Evolutionary conservation across 2,113 vertebrate genomes (phyloP).

Genomic region (Pedionomus torquatus): DNA sequence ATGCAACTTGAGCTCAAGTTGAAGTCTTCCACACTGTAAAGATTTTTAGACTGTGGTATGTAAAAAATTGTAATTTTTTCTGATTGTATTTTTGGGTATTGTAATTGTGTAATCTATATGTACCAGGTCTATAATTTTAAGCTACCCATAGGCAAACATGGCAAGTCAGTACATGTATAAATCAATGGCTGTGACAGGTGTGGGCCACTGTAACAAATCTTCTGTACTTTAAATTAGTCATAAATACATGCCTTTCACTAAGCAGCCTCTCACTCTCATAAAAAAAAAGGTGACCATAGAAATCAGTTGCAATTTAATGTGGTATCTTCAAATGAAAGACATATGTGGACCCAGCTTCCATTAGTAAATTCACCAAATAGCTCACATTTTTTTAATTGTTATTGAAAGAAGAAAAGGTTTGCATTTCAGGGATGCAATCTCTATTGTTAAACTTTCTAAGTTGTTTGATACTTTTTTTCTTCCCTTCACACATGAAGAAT

Average conservation of each 20-base stretch:
- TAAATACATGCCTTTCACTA: slow-evolving; percentile 24
- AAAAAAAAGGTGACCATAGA: background rate
- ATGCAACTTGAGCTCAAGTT: background rate
- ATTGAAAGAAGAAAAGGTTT: slow-evolving; percentile 9
- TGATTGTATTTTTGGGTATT: background rate
- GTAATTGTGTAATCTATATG: background rate
- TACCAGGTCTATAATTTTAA: slow-evolving; percentile 49
- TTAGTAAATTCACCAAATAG: slow-evolving; percentile 8
- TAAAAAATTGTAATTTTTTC: background rate
- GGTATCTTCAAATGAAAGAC: slow-evolving; percentile 57
- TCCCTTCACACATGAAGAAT: background rate
- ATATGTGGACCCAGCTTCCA: background rate
- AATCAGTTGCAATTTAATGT: slow-evolving; percentile 46
- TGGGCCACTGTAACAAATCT: slow-evolving; percentile 42
- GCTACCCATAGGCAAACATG: slow-evolving; percentile 38
- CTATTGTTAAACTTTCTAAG: background rate
- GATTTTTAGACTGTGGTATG: background rate
- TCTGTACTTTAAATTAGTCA: slow-evolving; percentile 31
- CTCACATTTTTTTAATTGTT: background rate
- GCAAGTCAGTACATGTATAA: slow-evolving; percentile 16
- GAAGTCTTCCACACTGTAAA: background rate
- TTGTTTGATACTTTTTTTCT: background rate
- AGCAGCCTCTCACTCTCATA: background rate
- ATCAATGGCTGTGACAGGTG: slow-evolving; percentile 31
- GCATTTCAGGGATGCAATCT: background rate